Evolutionary conservation across 2,113 vertebrate genomes (phyloP), one percentile per base, ranked within the genome.

Genomic region (Ceyx cyanopectus): DNA sequence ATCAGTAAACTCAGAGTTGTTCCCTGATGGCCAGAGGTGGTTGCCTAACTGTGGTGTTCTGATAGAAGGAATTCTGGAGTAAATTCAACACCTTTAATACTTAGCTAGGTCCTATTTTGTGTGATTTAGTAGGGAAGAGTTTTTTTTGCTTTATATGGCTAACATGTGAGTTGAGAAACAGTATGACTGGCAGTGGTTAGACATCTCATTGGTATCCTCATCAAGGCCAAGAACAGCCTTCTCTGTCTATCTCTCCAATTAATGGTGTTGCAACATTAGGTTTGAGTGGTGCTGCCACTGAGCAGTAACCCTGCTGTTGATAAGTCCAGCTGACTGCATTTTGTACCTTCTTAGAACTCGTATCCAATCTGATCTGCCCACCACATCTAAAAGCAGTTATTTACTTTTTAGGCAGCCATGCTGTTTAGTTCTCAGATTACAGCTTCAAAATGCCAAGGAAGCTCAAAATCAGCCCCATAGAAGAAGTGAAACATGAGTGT

Each of bases 241-340:
- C 45, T 70, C 43, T 51, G 9, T 74, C 61, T 57, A 45, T 50
- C 61, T 80, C 48, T 61, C 70, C 80, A 50, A 50, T 73, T 72
- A 57, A 62, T 8, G 9, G 23, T 40, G 43, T 82, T 73, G 78
- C 34, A 2, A 85, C n/a, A 74, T 0, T 72, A 15, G 13, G 27
- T 56, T 46, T 3, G 3, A 90, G 45, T 7, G 24, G 40, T 51
- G 32, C 19, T 91, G 80, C 66, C 51, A 4, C 68, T 30, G 23
- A 21, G 46, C 50, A 73, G 54, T 73, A 92, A 92, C 46, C 1
- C 1, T 86, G 81, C 66, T 73, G 27, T 23, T 65, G 32, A 32
- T 95, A 93, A 90, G 93, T 88, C 90, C 84, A 94, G 66, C 45
- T 22, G 45, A 81, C 45, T 82, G 61, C 68, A 89, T 93, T 86